Base-by-base conservation (phyloP, 1,140 invertebrate genomes). In the Drosophila sulfurigaster region DNA sequence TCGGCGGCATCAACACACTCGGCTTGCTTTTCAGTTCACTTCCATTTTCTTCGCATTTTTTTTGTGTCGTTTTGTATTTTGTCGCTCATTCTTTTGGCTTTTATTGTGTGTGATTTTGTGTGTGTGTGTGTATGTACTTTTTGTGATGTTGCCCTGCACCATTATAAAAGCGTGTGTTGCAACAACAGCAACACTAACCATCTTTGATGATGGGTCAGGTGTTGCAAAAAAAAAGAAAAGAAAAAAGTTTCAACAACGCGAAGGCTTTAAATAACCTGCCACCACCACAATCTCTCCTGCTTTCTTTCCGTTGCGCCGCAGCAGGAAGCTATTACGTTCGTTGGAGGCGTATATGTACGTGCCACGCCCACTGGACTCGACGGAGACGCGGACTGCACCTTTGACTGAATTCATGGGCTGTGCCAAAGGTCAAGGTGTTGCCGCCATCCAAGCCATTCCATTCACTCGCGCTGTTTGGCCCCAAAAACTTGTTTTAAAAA, bases 401-500 rank as follows among this genome's bases (percentile, higher is more conserved):
- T 52, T 49, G 28, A 43, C 65, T 41, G 56, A 74, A 74, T 78
- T 74, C 70, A 73, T 73, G 70, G 65, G 71, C 52, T 67, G 57
- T 79, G 52, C 46, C 68, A 87, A 87, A 87, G 82, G 82, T 87
- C 82, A 87, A 87, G 82, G 82, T 46, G 75, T 71, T 64, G 68
- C 59, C 65, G 48, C 38, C 41, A 5, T 35, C 16, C 28, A 15
- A 16, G 30, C 46, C 10, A 5, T 25, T 45, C 48, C 32, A 1
- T 3, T 32, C 30, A 1, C 30, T 32, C 6, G 30, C 20, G 20
- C 20, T 25, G 20, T 16, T 25, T 43, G n/a, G 8, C 38, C 63
- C n/a, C 5, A 3, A 5, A 43, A 70, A 58, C 58, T 63, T 35
- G 58, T 75, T 63, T 74, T 63, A 75, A 75, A 75, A 75, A 70